A percentile compares a stretch with the other conserved stretches of the same genome.
Evolutionary conservation across 2,113 vertebrate genomes (phyloP).

Genomic region (Oncorhynchus nerka): DNA sequence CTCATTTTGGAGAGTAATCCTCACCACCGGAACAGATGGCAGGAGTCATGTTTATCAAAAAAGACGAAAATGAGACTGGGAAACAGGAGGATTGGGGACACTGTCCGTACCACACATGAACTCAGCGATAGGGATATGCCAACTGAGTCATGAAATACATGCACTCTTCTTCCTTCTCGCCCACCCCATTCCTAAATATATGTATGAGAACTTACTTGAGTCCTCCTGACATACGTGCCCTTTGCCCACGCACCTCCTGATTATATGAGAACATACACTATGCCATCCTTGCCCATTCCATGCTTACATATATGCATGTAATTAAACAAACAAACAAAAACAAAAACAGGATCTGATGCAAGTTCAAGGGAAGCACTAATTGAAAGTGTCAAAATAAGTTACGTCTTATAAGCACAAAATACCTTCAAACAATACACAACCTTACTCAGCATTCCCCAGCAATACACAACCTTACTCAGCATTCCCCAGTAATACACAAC

Average conservation of each 20-base stretch:
- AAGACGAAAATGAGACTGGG: slow-evolving; percentile 70
- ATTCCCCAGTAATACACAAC: too few species aligned
- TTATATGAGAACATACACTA: not conserved
- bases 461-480: too few species aligned
- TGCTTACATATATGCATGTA: not conserved
- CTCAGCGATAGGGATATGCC: slow-evolving; percentile 59
- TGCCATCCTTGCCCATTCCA: not conserved
- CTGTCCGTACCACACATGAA: slow-evolving; percentile 69
- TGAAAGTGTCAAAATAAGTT: too few species aligned
- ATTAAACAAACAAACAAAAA: too few species aligned
- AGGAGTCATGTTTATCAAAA: slow-evolving; percentile 82
- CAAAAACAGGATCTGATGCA: too few species aligned
- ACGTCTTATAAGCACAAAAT: too few species aligned
- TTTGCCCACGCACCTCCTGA: too few species aligned
- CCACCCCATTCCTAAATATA: not conserved
- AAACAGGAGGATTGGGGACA: slow-evolving; percentile 47
- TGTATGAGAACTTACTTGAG: too few species aligned
- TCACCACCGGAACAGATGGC: slow-evolving; percentile 76
- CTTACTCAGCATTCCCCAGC: too few species aligned
- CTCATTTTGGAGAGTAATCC: not conserved
- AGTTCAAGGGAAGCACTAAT: too few species aligned
- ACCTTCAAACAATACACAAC: too few species aligned
- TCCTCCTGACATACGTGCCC: too few species aligned
- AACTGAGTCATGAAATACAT: slow-evolving; percentile 38
- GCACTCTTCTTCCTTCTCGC: not conserved